Evolutionary conservation across 2,888 invertebrate species (phyloP), one percentile per base, ranked within the genome.

Genomic region (Sipunculus nudus): DNA sequence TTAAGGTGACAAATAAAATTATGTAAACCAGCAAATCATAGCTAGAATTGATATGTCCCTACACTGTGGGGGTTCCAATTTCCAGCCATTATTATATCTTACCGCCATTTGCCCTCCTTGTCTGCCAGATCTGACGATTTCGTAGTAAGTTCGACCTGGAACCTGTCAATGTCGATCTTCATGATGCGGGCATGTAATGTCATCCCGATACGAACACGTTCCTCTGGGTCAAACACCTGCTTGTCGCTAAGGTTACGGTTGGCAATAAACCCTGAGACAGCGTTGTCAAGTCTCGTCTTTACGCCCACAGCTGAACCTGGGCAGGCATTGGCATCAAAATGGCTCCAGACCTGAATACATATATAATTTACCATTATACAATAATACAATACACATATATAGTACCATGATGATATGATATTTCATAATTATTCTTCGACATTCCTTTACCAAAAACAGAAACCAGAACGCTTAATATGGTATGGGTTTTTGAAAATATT

Each of bases 231-330:
- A 10, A 91, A 88, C 0, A 97, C 96, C 75, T 92, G 92, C 60
- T 92, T 92, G 82, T 98, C 96, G 0, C 96, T 96, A 40, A 98
- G 86, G 84, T 94, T 94, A 84, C 93, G 93, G 59, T 94, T 92
- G 77, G 93, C 93, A 75, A 98, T 93, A 82, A 96, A 97, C 0
- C 96, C 96, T 16, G 90, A 91, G 23, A 81, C 78, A 0, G 93
- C 93, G 82, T 99, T 99, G 84, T 99, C 98, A 2, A 99, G 85
- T 0, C 92, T 87, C 40, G 94, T 86, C 62, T 92, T 89, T 0
- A 99, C 91, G 0, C 99, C 99, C 0, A 92, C 92, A 0, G 98
- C 94, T 81, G 94, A 93, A 0, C 99, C 99, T 0, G 94, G 96
- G 85, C 99, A 99, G 35, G 79, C 83, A 29, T 93, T 94, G 0